Base-by-base conservation (phyloP, 2,888 invertebrate genomes). In the Lochmaea capreae region DNA sequence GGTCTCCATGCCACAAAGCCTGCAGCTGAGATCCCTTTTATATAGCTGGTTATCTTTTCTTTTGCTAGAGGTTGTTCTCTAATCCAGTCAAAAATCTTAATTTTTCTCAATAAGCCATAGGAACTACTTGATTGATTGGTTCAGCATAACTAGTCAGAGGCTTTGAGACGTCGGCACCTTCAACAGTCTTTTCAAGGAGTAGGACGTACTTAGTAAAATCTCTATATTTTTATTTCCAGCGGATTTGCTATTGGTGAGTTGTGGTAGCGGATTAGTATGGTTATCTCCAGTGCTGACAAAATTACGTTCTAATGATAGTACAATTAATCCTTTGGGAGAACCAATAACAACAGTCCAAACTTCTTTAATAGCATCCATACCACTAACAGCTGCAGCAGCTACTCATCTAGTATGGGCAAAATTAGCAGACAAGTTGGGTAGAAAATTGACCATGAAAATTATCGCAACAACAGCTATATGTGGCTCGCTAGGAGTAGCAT, bases 241-340 rank as follows among this genome's bases (percentile, higher is more conserved):
- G 42, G 16, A 16, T 16, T 2, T 46, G 18, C 12, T 63, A 16
- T 14, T 63, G n/a, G 16, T 43, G n/a, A 43, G 14, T 11, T 42
- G 1, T 22, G 63, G 63, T 1, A 42, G 16, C 6, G 43, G n/a
- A 11, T 43, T 43, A 14, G 65, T n/a, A 2, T 65, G 65, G 65
- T 14, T 52, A 14, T 65, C 65, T 49, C 65, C 65, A 9, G 65
- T 65, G 12, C 14, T 65, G 10, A 52, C 65, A 8, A 49, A 65
- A 52, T 65, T 65, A 22, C 33, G 5, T n/a, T 65, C 65, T 2
- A 52, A 65, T 52, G 65, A 65, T 49, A 49, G 46, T 8, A n/a
- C 16, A 33, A 52, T 65, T 2, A 65, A 65, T 65, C 65, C 65
- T 14, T 52, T 65, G n/a, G 22, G 22, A 26, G 6, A 46, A 14